Percentiles rank a stretch among this genome's conserved stretches.
phyloP scores from a whole-genome alignment of 2,888 invertebrate genomes.

The Trachelus iudaicus region DNA sequence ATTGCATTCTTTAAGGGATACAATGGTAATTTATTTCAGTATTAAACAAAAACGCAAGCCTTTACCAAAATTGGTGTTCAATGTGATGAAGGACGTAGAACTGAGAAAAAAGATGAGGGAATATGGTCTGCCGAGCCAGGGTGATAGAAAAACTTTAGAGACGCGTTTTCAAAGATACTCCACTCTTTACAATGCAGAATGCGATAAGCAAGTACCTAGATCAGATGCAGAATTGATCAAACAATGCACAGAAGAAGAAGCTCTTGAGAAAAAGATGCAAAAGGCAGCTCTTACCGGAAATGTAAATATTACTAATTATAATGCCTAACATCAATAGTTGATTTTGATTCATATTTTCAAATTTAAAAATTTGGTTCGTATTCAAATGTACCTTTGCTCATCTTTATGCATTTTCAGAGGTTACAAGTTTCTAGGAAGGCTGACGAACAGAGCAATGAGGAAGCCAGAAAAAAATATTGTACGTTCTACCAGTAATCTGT shows the following conservation, averaged over 20 bases:
- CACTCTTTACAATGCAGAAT: constrained; percentile 66
- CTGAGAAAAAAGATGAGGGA: constrained; percentile 66
- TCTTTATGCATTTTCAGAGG: constrained; percentile 38
- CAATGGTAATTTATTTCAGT: constrained; percentile 31
- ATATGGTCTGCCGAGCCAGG: constrained; percentile 63
- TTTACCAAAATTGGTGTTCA: constrained; percentile 67
- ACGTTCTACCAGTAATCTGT: constrained; percentile 26
- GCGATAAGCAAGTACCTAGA: constrained; percentile 65
- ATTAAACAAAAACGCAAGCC: constrained; percentile 56
- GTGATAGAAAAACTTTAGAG: constrained; percentile 63
- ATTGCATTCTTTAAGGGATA: neutral
- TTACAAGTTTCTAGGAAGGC: constrained; percentile 57
- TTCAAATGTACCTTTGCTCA: constrained; percentile 10
- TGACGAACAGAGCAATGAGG: constrained; percentile 60
- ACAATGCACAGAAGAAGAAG: constrained; percentile 64
- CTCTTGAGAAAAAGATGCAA: constrained; percentile 51
- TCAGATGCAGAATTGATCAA: constrained; percentile 59
- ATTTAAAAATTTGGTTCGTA: neutral
- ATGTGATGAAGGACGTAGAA: constrained; percentile 66
- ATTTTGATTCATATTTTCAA: constrained; percentile 14
- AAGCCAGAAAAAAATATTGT: constrained; percentile 63
- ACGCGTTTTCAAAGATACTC: constrained; percentile 60
- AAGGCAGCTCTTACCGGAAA: constrained; percentile 16
- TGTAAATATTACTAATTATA: constrained; percentile 14
- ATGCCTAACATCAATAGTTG: neutral